Percentiles rank a stretch among this genome's conserved stretches.
phyloP scores from a whole-genome alignment of 2,797 vertebrate species.

The Enteromius unitaeniatus region DNA sequence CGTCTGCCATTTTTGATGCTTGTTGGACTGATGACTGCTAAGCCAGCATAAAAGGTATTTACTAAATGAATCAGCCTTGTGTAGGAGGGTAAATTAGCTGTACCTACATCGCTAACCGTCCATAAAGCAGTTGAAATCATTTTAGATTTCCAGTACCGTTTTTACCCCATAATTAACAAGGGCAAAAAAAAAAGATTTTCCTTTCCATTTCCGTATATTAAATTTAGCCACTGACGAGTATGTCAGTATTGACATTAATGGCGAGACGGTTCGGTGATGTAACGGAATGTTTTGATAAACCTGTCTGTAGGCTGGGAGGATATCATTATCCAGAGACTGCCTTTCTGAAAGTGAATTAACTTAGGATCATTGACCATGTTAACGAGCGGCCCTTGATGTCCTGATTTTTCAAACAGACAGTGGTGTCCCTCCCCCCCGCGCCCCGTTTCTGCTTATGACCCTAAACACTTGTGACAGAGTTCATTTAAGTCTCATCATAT shows the following conservation, averaged over 20 bases:
- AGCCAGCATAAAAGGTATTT: constrained; percentile 53
- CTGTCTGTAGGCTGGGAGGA: constrained; percentile 52
- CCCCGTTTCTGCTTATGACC: constrained; percentile 47
- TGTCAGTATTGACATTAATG: constrained; percentile 59
- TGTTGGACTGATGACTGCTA: constrained; percentile 45
- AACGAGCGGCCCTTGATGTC: constrained; percentile 57
- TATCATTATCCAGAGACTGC: constrained; percentile 56
- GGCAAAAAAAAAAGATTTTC: constrained; percentile 15
- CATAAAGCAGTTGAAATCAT: constrained; percentile 50
- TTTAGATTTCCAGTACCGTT: constrained; percentile 48
- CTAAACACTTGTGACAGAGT: constrained; percentile 58
- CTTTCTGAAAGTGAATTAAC: constrained; percentile 62
- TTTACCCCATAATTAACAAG: constrained; percentile 54
- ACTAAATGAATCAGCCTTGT: constrained; percentile 56
- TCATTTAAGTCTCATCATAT: constrained; percentile 61
- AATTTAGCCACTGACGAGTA: constrained; percentile 48
- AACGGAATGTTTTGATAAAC: constrained; percentile 58
- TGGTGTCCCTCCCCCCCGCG: neutral
- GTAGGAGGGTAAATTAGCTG: constrained; percentile 58
- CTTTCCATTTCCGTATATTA: constrained; percentile 52
- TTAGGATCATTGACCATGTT: constrained; percentile 61
- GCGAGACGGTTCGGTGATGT: constrained; percentile 46
- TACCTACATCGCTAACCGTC: constrained; percentile 54
- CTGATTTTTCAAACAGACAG: constrained; percentile 58
- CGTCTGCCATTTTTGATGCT: constrained; percentile 48